Evolutionary conservation across 1,140 invertebrate genomes (phyloP).

Genomic region (Conus ventricosus): DNA sequence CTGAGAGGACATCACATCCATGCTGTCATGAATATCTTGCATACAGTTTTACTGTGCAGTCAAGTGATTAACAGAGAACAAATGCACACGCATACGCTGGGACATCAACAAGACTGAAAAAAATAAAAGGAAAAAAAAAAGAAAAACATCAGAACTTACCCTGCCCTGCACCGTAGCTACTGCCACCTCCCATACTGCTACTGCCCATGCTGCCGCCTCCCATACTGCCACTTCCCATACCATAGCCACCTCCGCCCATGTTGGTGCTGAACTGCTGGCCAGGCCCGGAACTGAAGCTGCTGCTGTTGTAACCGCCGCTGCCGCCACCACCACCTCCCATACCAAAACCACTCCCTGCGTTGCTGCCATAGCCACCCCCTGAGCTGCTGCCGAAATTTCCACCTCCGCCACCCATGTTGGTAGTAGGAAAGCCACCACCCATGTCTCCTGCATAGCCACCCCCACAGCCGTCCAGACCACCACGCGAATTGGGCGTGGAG

Average conservation of each 20-base stretch:
- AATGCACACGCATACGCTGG: no score
- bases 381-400: slow-evolving; percentile 42
- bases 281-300: slow-evolving; percentile 11
- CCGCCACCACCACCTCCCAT: slow-evolving; percentile 21
- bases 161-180: slow-evolving; percentile 44
- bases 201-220: slow-evolving; percentile 25
- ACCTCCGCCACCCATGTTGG: slow-evolving; percentile 49
- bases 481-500: slow-evolving; percentile 75
- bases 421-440: slow-evolving; percentile 48
- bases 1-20: no score
- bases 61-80: no score
- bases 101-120: background rate
- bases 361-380: slow-evolving; percentile 44
- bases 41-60: no score
- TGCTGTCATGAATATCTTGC: no score
- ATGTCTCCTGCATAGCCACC: slow-evolving; percentile 47
- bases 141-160: background rate
- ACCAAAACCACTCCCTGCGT: slow-evolving; percentile 1
- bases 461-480: slow-evolving; percentile 64
- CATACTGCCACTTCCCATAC: slow-evolving; percentile 25
- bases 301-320: slow-evolving; percentile 4
- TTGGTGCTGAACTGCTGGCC: slow-evolving; percentile 35
- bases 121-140: background rate
- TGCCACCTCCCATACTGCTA: slow-evolving; percentile 44
- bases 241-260: slow-evolving; percentile 31